A percentile compares a stretch with the other conserved stretches of the same genome.
Conservation (phyloP, 2,797 vertebrate genomes). For the Decapterus maruadsi region DNA sequence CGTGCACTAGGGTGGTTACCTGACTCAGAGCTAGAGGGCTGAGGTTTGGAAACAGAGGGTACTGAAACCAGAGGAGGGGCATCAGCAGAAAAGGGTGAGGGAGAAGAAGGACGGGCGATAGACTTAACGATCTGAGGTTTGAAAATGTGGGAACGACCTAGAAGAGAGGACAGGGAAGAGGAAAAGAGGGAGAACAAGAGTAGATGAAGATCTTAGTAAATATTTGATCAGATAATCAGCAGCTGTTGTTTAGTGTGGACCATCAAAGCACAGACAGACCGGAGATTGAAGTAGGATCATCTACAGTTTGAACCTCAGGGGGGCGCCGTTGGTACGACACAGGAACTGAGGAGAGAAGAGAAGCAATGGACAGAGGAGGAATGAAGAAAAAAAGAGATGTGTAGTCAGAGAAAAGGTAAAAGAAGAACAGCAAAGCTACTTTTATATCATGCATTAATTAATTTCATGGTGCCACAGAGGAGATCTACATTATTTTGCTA, state of each 20-base stretch:
- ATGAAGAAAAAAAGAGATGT: constrained; percentile 3
- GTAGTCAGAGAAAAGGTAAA: background rate
- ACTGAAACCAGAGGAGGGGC: constrained; percentile 30
- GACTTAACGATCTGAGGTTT: constrained; percentile 79
- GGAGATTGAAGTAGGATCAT: constrained; percentile 52
- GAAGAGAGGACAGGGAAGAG: constrained; percentile 11
- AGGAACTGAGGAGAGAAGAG: constrained; percentile 63
- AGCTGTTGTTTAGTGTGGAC: background rate
- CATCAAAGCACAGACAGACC: constrained; percentile 58
- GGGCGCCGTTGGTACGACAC: constrained; percentile 68
- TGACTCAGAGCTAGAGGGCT: constrained; percentile 57
- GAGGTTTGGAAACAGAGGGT: constrained; percentile 45
- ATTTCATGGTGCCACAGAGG: background rate
- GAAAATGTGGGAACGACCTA: constrained; percentile 77
- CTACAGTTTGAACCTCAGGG: constrained; percentile 63
- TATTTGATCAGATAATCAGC: background rate
- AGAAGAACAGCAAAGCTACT: constrained; percentile 1
- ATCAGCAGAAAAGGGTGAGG: constrained; percentile 71
- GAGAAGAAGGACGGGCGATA: constrained; percentile 75
- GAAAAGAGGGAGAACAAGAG: background rate
- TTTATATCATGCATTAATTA: background rate
- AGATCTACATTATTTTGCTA: background rate
- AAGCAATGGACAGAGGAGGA: constrained; percentile 12
- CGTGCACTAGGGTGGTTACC: constrained; percentile 58
- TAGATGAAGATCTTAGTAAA: constrained; percentile 6